These are phyloP conservation scores for Tragelaphus imberbis DNA, from an alignment of 2,113 vertebrate genomes.

Conservation along the genomic window DNA sequence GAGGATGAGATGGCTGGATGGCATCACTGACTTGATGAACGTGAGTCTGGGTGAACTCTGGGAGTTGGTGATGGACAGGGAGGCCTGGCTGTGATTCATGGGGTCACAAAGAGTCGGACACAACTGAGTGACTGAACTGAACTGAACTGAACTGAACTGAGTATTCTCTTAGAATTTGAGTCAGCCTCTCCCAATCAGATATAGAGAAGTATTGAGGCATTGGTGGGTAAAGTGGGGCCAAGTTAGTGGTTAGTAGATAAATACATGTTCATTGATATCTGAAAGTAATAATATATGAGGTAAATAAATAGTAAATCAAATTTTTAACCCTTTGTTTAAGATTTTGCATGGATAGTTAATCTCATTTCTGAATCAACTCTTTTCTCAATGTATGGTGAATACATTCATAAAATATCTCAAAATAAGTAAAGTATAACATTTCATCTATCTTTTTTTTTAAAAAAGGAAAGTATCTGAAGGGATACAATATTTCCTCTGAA, in stretches of 20 bases:
- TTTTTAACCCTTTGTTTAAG: slow-evolving; percentile 65
- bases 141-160: too few species aligned
- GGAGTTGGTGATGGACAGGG: too few species aligned
- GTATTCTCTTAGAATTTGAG: slow-evolving; percentile 88
- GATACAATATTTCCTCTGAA: neutral
- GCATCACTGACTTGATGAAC: too few species aligned
- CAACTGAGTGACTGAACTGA: too few species aligned
- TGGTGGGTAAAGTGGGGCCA: slow-evolving; percentile 90
- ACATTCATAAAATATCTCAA: neutral
- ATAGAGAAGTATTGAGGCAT: slow-evolving; percentile 84
- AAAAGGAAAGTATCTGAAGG: neutral
- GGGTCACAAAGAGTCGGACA: too few species aligned
- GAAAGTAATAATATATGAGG: slow-evolving; percentile 71
- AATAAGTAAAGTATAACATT: neutral
- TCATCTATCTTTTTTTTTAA: neutral
- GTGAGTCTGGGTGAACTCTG: accelerated
- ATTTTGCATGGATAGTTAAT: neutral
- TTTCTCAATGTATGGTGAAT: neutral
- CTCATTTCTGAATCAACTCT: neutral
- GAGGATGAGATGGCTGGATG: too few species aligned
- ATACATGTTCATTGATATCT: slow-evolving; percentile 89
- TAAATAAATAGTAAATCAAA: slow-evolving; percentile 73
- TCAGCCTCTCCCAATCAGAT: slow-evolving; percentile 90
- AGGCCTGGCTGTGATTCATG: too few species aligned
- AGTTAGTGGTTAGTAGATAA: slow-evolving; percentile 92